Evolutionary conservation across 2,113 vertebrate species (phyloP).

Genomic region (Dromaius novaehollandiae): DNA sequence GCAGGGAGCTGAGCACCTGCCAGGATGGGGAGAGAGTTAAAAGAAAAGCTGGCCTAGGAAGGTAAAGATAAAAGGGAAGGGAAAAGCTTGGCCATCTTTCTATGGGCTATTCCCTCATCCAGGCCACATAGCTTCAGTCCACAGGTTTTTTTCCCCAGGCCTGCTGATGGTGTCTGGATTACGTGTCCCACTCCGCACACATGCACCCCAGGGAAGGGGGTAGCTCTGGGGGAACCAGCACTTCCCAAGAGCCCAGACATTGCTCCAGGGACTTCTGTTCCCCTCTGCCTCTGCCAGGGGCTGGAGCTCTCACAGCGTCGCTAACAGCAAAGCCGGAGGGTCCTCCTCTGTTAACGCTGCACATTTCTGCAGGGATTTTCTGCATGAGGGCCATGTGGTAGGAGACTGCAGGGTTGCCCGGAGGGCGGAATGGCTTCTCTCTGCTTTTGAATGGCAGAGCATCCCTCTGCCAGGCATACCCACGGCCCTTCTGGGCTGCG

Average conservation of each 20-base stretch:
- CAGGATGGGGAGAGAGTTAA: not conserved
- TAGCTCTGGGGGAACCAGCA: not conserved
- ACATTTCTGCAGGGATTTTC: conserved; percentile 43
- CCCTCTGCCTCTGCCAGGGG: not conserved
- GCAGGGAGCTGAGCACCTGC: not conserved
- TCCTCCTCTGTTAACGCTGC: conserved; percentile 30
- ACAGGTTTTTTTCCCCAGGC: not conserved
- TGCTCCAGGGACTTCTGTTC: not conserved
- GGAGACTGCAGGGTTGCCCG: not conserved
- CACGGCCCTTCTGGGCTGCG: not conserved
- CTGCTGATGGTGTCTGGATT: not conserved
- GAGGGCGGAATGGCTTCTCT: not conserved
- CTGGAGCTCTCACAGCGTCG: not conserved
- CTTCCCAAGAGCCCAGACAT: accelerated
- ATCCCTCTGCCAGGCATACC: accelerated
- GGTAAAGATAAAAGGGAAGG: not conserved
- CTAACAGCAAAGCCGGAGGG: not conserved
- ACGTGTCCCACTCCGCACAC: not conserved
- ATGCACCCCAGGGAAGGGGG: not conserved
- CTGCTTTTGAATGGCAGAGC: not conserved
- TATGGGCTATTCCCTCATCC: not conserved
- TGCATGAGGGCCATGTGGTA: not conserved
- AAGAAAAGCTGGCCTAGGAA: not conserved
- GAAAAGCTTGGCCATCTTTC: accelerated
- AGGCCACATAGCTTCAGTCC: not conserved